phyloP scores from a whole-genome alignment of 2,113 vertebrate species.

The Anarhynchus alexandrinus region DNA sequence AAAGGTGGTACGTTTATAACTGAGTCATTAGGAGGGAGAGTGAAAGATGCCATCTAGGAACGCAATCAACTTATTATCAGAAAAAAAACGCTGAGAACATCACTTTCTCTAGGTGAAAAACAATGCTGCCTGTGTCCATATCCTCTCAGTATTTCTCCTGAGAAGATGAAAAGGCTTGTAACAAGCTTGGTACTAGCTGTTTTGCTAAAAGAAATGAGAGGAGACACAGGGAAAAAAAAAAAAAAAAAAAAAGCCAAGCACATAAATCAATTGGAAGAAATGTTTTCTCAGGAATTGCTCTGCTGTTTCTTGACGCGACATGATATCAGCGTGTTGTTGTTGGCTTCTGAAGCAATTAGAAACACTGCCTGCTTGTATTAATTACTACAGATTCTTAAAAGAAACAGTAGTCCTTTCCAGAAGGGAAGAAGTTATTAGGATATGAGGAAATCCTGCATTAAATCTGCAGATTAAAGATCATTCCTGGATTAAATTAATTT shows the following conservation, averaged over 20 bases:
- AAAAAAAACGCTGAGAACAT: neutral
- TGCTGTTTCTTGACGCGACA: neutral
- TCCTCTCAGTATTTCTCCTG: neutral
- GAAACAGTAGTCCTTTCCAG: neutral
- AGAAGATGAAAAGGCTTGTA: neutral
- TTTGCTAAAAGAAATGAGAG: neutral
- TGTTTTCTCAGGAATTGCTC: neutral
- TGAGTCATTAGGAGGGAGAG: neutral
- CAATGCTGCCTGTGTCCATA: neutral
- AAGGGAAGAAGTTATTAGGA: neutral
- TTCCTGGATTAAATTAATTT: neutral
- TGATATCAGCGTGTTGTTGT: neutral
- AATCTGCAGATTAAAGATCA: neutral
- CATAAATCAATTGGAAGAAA: neutral
- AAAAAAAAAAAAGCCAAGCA: neutral
- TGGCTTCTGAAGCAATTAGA: neutral
- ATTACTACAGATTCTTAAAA: neutral
- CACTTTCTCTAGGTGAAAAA: neutral
- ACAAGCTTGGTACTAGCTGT: neutral
- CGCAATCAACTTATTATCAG: neutral
- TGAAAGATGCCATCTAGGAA: neutral
- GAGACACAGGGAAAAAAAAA: rapidly evolving
- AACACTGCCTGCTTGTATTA: neutral
- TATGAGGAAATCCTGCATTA: neutral
- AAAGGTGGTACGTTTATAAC: neutral